These are phyloP conservation scores for Plusia festucae DNA, from an alignment of 2,888 invertebrate species.

Conservation along the genomic window DNA sequence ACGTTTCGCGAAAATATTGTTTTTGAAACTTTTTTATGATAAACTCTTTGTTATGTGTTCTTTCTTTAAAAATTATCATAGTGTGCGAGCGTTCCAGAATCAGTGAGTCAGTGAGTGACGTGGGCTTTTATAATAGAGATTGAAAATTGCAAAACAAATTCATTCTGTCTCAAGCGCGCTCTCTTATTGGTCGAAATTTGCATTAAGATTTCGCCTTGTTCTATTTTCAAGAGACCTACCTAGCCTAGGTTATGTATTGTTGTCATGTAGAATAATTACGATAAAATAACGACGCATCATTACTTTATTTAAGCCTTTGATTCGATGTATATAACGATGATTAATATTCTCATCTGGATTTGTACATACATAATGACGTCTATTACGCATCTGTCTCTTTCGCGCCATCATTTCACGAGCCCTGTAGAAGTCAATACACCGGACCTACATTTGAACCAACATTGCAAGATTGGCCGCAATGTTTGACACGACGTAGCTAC, in stretches of 20 bases:
- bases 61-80: no score
- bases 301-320: not conserved
- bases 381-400: not conserved
- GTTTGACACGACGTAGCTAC: not conserved
- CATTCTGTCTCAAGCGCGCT: not conserved
- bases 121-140: no score
- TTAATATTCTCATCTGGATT: not conserved
- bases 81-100: no score
- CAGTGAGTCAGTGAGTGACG: no score
- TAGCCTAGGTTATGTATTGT: slow-evolving; percentile 4
- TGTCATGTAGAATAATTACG: slow-evolving; percentile 24
- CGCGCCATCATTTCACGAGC: not conserved
- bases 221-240: slow-evolving; percentile 32
- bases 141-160: slow-evolving; percentile 30
- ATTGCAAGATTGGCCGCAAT: slow-evolving; percentile 1
- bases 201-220: slow-evolving; percentile 48
- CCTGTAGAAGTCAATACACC: slow-evolving; percentile 6
- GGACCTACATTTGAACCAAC: slow-evolving; percentile 5
- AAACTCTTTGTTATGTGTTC: no score
- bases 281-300: slow-evolving; percentile 26
- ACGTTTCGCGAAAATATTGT: no score
- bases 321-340: not conserved
- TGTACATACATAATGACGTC: not conserved
- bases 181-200: slow-evolving; percentile 45
- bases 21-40: no score